Evolutionary conservation across 2,888 invertebrate species (phyloP).

Genomic region (Sminthurinus aureus): DNA sequence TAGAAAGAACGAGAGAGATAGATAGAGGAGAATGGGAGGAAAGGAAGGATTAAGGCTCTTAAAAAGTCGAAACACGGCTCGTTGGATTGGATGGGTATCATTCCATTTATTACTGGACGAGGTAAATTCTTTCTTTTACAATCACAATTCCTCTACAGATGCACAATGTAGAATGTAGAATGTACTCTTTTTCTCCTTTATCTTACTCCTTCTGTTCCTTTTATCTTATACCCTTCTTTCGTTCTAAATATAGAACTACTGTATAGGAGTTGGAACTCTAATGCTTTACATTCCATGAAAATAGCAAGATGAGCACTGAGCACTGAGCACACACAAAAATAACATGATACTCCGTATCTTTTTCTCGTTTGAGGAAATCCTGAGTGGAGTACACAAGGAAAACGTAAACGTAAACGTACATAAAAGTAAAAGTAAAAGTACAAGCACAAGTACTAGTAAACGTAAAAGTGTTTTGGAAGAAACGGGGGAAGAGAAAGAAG

Average conservation of each 20-base stretch:
- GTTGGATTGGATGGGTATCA: neutral
- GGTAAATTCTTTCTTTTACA: neutral
- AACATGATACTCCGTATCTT: neutral
- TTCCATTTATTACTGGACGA: neutral
- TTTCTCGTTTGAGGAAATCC: conserved; percentile 1
- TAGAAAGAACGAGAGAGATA: conserved; percentile 3
- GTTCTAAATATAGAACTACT: no score
- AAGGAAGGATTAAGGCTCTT: conserved; percentile 1
- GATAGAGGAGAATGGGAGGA: neutral
- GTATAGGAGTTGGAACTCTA: no score
- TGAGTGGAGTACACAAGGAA: neutral
- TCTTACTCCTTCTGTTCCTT: no score
- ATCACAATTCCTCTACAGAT: no score
- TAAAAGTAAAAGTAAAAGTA: no score
- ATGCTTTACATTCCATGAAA: neutral
- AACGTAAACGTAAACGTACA: neutral
- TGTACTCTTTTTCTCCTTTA: no score
- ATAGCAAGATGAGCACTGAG: neutral
- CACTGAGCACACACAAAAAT: neutral
- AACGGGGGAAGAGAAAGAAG: neutral
- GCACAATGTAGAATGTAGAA: no score
- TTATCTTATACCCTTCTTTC: no score
- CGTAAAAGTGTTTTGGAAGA: neutral
- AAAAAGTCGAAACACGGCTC: neutral
- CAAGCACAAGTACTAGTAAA: neutral